Evolutionary conservation across 2,113 vertebrate species (phyloP), one percentile per base, ranked within the genome.

Genomic region (Cnemophilus loriae): DNA sequence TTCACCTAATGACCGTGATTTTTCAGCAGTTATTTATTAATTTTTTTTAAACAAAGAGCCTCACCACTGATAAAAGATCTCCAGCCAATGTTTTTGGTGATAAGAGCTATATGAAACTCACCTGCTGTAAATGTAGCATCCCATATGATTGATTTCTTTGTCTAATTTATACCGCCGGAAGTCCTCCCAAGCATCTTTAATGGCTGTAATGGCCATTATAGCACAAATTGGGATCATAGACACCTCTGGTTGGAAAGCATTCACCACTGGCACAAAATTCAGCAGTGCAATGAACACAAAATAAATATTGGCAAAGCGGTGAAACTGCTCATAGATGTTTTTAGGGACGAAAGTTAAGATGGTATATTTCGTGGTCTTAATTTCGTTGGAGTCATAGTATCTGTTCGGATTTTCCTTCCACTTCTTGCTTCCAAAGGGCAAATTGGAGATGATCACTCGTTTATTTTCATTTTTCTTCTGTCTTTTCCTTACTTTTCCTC

Each of bases 181-280:
- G 94, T 99, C 99, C 91, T 99, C 99, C 99, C 99, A 99, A 70
- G 98, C 98, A 28, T 99, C 99, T 95, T 99, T 99, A 59, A 99
- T 75, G 49, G 99, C 99, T 1, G 99, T 99, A 56, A 99, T 96
- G 5, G 96, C 91, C 96, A 99, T 89, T 74, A 99, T 99, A 84
- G 98, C 67, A 91, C 98, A 98, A 52, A 99, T 96, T 4, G 99
- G 99, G 74, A 99, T 98, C 56, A 98, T 16, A 75, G 98, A 98
- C 41, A 99, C 97, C 65, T 97, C 98, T 6, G 99, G 99, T 78
- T 99, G 97, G 93, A 99, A 99, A 32, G 99, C 99, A 33, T 98
- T 99, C 94, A 99, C 97, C 53, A 98, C 95, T 0, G 99, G 99
- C 63, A 99, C 97, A 79, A 99, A 99, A 95, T 99, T 99, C 88